A percentile compares a stretch with the other conserved stretches of the same genome.
Evolutionary conservation across 2,888 invertebrate species (phyloP).

Genomic region (Thumatha senex): DNA sequence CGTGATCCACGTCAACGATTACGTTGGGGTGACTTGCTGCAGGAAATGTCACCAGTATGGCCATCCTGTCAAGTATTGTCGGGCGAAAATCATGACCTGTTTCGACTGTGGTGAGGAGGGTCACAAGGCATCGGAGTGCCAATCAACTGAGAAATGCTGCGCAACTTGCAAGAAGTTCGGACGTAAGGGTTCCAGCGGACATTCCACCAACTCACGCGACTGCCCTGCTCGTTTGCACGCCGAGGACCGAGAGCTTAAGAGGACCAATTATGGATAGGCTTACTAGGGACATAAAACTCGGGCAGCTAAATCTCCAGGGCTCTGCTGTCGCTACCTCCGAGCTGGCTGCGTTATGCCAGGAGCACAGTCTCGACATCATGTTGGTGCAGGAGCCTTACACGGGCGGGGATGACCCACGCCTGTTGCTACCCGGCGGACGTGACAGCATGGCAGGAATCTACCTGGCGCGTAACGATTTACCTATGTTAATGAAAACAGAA

Average conservation of each 20-base stretch:
- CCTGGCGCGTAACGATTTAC: constrained; percentile 1
- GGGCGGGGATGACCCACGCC: background rate
- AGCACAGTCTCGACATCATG: constrained; percentile 20
- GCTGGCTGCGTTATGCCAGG: constrained; percentile 16
- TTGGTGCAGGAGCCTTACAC: constrained; percentile 36
- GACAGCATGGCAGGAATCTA: constrained; percentile 25
- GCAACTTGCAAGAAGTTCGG: constrained; percentile 33
- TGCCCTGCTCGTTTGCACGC: constrained; percentile 29
- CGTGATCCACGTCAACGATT: constrained; percentile 12
- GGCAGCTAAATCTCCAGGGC: constrained; percentile 22
- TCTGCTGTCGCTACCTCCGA: constrained; percentile 23
- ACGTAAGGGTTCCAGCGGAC: constrained; percentile 3
- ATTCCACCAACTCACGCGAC: constrained; percentile 17
- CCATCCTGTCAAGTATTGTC: constrained; percentile 36
- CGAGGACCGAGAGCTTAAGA: constrained; percentile 1
- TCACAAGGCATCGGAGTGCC: constrained; percentile 15
- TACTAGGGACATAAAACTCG: background rate
- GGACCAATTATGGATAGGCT: constrained; percentile 12
- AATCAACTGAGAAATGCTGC: background rate
- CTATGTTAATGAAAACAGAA: constrained; percentile 18
- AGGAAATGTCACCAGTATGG: constrained; percentile 42
- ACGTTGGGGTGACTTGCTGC: constrained; percentile 26
- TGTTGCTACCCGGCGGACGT: background rate
- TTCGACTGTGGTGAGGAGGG: no score
- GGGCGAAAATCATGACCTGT: no score